Conservation (phyloP, 1,140 invertebrate species). For the Thereuonema tuberculata region DNA sequence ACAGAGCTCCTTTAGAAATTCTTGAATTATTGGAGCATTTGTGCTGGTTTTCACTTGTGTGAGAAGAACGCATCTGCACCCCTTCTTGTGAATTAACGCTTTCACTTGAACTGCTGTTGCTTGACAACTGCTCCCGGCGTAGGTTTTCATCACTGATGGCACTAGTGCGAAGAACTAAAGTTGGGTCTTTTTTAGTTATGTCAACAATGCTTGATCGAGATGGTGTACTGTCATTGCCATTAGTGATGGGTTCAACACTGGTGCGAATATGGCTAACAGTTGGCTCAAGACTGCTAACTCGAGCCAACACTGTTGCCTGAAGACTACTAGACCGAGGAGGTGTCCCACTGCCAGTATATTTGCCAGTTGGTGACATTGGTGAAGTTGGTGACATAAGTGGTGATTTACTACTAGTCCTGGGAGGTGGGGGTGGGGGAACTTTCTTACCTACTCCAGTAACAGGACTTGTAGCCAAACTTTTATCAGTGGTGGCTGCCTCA, state of each 20-base stretch:
- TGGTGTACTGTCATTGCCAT: neutral
- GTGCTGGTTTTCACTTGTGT: constrained; percentile 6
- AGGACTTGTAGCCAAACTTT: constrained; percentile 38
- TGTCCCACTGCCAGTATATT: constrained; percentile 16
- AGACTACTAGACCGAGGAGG: constrained; percentile 19
- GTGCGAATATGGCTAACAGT: constrained; percentile 41
- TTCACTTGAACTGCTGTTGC: constrained; percentile 53
- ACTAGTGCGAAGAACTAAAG: constrained; percentile 5
- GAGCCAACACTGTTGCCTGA: neutral
- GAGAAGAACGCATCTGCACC: constrained; percentile 25
- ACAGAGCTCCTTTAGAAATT: neutral
- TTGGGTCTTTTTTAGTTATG: neutral
- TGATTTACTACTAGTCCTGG: constrained; percentile 62
- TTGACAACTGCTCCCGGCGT: constrained; percentile 23
- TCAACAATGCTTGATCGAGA: too few species aligned
- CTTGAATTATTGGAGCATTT: neutral
- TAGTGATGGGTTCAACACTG: neutral
- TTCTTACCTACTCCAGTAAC: constrained; percentile 48
- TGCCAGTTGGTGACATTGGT: constrained; percentile 39
- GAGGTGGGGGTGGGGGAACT: constrained; percentile 71
- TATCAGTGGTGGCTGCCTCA: neutral
- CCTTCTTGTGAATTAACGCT: constrained; percentile 62
- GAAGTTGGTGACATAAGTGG: constrained; percentile 63
- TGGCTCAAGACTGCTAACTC: neutral
- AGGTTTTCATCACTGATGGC: constrained; percentile 11